These are phyloP conservation scores for Campopleginae sp. DNA, from an alignment of 2,888 invertebrate species.

Conservation along the genomic window DNA sequence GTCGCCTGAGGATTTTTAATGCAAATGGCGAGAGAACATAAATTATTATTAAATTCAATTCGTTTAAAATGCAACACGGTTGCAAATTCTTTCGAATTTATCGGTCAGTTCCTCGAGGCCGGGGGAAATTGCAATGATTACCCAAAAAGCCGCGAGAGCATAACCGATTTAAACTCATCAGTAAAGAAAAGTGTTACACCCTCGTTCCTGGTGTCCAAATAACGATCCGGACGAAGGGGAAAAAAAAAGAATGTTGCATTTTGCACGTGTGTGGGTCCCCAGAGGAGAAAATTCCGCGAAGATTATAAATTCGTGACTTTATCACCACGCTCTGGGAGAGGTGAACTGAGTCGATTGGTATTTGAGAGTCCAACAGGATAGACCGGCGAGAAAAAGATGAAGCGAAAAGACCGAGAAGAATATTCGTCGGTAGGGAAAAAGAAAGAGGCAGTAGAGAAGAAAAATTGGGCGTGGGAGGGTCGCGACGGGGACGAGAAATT, in stretches of 20 bases:
- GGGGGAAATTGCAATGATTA: neutral
- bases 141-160: neutral
- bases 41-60: neutral
- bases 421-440: slow-evolving; percentile 44
- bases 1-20: neutral
- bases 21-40: neutral
- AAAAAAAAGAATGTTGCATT: slow-evolving; percentile 37
- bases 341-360: slow-evolving; percentile 51
- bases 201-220: slow-evolving; percentile 2
- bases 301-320: slow-evolving; percentile 63
- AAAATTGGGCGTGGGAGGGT: slow-evolving; percentile 68
- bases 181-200: slow-evolving; percentile 7
- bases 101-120: neutral
- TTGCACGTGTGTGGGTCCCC: slow-evolving; percentile 20
- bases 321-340: slow-evolving; percentile 47
- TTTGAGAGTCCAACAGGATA: slow-evolving; percentile 48
- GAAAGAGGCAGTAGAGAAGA: slow-evolving; percentile 55
- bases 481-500: slow-evolving; percentile 71
- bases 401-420: slow-evolving; percentile 41
- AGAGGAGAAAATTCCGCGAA: slow-evolving; percentile 33
- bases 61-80: neutral
- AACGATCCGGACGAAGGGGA: slow-evolving; percentile 2
- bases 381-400: slow-evolving; percentile 46
- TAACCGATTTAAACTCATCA: neutral
- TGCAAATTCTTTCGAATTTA: neutral